Evolutionary conservation across 2,797 vertebrate species (phyloP).

Genomic region (Hippoglossus hippoglossus): DNA sequence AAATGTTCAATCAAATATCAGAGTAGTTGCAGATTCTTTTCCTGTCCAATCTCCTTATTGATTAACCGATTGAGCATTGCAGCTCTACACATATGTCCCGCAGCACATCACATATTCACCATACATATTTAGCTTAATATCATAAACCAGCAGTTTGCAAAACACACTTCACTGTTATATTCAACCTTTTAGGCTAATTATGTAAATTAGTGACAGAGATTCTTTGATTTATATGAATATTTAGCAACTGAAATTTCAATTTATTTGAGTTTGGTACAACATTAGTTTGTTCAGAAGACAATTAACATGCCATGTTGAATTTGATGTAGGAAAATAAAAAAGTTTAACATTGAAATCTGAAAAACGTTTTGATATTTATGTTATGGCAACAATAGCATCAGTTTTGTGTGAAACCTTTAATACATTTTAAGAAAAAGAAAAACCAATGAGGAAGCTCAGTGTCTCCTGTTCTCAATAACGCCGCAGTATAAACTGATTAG

Average conservation of each 20-base stretch:
- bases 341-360: slow-evolving; percentile 8
- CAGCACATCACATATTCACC: too few species aligned
- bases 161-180: neutral
- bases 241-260: slow-evolving; percentile 52
- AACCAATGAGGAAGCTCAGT: neutral
- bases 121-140: too few species aligned
- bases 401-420: slow-evolving; percentile 15
- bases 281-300: slow-evolving; percentile 35
- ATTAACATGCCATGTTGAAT: slow-evolving; percentile 1
- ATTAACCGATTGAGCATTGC: too few species aligned
- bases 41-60: too few species aligned
- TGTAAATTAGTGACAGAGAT: too few species aligned
- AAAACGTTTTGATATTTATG: slow-evolving; percentile 6
- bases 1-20: too few species aligned
- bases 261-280: slow-evolving; percentile 48
- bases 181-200: too few species aligned
- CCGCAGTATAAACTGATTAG: slow-evolving; percentile 23
- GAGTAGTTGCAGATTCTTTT: too few species aligned
- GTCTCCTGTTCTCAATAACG: slow-evolving; percentile 14
- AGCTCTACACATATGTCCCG: too few species aligned
- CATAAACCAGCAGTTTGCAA: too few species aligned
- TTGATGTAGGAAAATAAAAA: slow-evolving; percentile 6
- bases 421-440: neutral
- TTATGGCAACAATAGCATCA: slow-evolving; percentile 29
- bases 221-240: slow-evolving; percentile 13